Conservation (phyloP, 2,888 invertebrate genomes). For the Drosophila pullipes region DNA sequence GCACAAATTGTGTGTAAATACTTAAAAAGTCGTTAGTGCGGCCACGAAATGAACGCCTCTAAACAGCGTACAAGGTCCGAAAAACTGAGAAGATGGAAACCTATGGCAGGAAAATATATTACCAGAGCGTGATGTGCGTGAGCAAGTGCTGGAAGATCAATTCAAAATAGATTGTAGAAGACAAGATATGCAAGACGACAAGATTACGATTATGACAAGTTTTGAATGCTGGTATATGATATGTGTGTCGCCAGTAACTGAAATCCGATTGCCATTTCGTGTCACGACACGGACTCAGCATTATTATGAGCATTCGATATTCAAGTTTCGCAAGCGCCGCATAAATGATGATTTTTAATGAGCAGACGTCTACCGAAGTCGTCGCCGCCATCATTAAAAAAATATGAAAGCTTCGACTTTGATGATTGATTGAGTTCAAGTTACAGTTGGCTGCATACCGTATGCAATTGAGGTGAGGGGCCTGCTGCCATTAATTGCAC, state of each 20-base stretch:
- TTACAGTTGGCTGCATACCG: slow-evolving; percentile 23
- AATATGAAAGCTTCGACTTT: slow-evolving; percentile 56
- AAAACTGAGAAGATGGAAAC: not conserved
- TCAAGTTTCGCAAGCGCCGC: slow-evolving; percentile 34
- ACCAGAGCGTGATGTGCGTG: not conserved
- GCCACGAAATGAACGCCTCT: slow-evolving; percentile 43
- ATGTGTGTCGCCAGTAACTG: not conserved
- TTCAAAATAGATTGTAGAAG: not conserved
- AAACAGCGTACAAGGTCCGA: slow-evolving; percentile 34
- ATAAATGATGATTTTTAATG: slow-evolving; percentile 56
- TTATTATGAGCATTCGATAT: slow-evolving; percentile 6
- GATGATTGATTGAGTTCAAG: slow-evolving; percentile 66
- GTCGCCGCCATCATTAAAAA: slow-evolving; percentile 62
- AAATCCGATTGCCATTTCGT: not conserved
- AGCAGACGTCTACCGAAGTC: slow-evolving; percentile 40
- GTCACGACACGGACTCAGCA: slow-evolving; percentile 11
- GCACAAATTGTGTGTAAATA: slow-evolving; percentile 78
- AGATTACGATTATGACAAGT: not conserved
- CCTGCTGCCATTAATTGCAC: slow-evolving; percentile 62
- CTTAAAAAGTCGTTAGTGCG: slow-evolving; percentile 77
- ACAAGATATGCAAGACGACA: not conserved
- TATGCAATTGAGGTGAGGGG: slow-evolving; percentile 3
- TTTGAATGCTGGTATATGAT: not conserved
- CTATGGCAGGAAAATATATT: not conserved
- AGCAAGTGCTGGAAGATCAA: not conserved